Conservation (phyloP, 1,140 invertebrate genomes). For the Diplogasteroides magnus region DNA sequence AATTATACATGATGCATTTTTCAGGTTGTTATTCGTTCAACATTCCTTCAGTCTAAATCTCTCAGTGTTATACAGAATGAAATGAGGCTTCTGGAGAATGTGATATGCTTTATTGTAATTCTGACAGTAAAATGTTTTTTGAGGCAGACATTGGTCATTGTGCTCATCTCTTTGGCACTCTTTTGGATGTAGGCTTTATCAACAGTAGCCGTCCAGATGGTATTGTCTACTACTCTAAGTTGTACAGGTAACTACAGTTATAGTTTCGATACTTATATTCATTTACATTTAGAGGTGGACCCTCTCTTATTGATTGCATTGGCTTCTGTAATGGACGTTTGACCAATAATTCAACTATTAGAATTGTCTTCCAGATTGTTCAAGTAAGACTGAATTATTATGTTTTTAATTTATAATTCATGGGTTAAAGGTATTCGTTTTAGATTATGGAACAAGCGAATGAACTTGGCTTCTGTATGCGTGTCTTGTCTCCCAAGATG, state of each 20-base stretch:
- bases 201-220: not conserved
- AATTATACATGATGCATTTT: too few species aligned
- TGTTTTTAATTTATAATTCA: not conserved
- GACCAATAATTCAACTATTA: not conserved
- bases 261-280: not conserved
- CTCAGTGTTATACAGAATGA: too few species aligned
- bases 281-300: not conserved
- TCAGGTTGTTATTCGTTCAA: too few species aligned
- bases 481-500: not conserved
- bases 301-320: not conserved
- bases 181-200: not conserved
- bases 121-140: too few species aligned
- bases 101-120: too few species aligned
- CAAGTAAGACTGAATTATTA: not conserved
- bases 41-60: too few species aligned
- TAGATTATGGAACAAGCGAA: not conserved
- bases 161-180: not conserved
- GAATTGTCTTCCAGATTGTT: not conserved
- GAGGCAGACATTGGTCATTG: too few species aligned
- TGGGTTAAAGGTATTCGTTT: too few species aligned
- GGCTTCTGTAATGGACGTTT: not conserved
- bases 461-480: not conserved
- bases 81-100: too few species aligned
- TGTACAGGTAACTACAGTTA: not conserved
- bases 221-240: not conserved